Evolutionary conservation across 2,888 invertebrate species (phyloP).

Genomic region (Portevinia maculata): DNA sequence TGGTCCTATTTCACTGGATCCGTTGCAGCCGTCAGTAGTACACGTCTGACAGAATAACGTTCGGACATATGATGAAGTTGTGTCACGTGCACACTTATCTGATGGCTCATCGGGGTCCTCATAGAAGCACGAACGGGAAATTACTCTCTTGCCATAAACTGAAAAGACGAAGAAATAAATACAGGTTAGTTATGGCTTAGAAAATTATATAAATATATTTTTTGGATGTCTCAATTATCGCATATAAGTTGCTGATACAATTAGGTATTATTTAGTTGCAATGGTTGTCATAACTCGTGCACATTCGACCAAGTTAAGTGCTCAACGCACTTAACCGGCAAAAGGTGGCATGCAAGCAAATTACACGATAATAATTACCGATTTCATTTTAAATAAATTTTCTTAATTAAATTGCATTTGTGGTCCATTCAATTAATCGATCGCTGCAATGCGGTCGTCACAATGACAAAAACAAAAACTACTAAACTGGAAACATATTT

Average conservation of each 20-base stretch:
- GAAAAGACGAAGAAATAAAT: constrained; percentile 73
- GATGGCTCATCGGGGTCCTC: constrained; percentile 81
- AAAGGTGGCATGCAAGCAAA: constrained; percentile 63
- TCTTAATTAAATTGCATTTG: constrained; percentile 58
- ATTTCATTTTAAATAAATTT: constrained; percentile 69
- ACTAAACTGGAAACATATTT: constrained; percentile 59
- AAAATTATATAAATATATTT: constrained; percentile 1
- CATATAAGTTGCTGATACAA: constrained; percentile 49
- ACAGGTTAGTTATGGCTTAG: too few species aligned
- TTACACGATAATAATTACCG: constrained; percentile 55
- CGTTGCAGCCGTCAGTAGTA: constrained; percentile 82
- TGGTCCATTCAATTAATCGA: constrained; percentile 58
- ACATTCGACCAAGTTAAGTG: constrained; percentile 29
- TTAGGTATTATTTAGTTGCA: constrained; percentile 63
- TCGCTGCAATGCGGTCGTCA: neutral
- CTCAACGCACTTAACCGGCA: constrained; percentile 40
- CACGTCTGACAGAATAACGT: constrained; percentile 82
- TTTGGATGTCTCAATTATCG: constrained; percentile 68
- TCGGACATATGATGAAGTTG: constrained; percentile 82
- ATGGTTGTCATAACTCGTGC: constrained; percentile 46
- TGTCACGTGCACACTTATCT: constrained; percentile 81
- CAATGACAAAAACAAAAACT: neutral
- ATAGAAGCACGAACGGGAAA: constrained; percentile 82
- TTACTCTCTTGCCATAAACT: constrained; percentile 82
- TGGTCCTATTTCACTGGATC: constrained; percentile 77